phyloP scores from a whole-genome alignment of 1,140 invertebrate genomes.

The Drosophila nikananu region DNA sequence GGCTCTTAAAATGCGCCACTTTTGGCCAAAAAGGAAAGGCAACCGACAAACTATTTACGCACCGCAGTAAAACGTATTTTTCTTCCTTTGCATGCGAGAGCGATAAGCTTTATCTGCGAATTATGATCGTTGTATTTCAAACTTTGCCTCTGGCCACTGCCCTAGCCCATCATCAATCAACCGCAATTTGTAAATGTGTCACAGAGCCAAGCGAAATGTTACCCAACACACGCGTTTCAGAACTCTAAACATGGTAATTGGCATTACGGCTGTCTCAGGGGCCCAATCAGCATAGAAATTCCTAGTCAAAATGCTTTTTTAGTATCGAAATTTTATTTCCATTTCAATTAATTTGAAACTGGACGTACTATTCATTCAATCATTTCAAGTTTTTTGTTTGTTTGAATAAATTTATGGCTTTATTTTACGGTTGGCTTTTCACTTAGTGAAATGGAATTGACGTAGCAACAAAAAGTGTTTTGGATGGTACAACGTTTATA shows the following conservation, averaged over 20 bases:
- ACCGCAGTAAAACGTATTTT: constrained; percentile 52
- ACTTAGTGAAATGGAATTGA: constrained; percentile 37
- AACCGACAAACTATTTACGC: constrained; percentile 67
- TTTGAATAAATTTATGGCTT: constrained; percentile 15
- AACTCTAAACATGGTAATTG: constrained; percentile 46
- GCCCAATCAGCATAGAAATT: constrained; percentile 7
- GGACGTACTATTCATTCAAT: constrained; percentile 14
- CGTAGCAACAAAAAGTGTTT: constrained; percentile 14
- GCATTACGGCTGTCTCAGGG: constrained; percentile 12
- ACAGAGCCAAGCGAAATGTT: constrained; percentile 48
- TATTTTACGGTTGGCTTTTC: constrained; percentile 33
- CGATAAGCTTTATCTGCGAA: constrained; percentile 74
- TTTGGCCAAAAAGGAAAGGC: constrained; percentile 38
- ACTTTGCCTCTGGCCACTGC: constrained; percentile 12
- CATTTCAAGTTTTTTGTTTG: background rate
- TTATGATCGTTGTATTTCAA: constrained; percentile 59
- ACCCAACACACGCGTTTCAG: constrained; percentile 37
- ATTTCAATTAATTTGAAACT: constrained; percentile 27
- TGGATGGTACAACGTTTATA: constrained; percentile 16
- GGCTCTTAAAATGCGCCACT: constrained; percentile 42
- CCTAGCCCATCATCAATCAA: constrained; percentile 56
- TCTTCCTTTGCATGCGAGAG: constrained; percentile 52
- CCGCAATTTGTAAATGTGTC: constrained; percentile 55
- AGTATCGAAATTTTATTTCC: constrained; percentile 34
- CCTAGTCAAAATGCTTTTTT: constrained; percentile 32